Base-by-base conservation (phyloP, 2,113 vertebrate genomes). In the Hucho hucho region DNA sequence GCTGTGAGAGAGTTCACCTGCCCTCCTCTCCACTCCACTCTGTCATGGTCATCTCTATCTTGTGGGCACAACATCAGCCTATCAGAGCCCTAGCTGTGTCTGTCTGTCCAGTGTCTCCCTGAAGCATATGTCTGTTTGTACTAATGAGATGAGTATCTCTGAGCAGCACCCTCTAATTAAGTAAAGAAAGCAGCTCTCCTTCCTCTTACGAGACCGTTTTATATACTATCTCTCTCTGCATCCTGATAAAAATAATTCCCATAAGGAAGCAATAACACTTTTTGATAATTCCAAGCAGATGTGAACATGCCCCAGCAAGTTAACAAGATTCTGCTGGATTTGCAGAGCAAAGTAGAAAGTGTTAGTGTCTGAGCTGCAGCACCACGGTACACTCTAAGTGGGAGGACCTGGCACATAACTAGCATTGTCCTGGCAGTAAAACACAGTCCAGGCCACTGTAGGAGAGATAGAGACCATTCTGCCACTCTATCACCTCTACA, bases 201-300 rank as follows among this genome's bases (percentile, higher is more conserved):
- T 80, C 81, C 81, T 73, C 74, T 81, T 73, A 84, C 84, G 86
- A 76, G 29, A 6, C 75, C 79, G 84, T 86, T 86, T 84, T 76
- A 84, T 69, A 67, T 82, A 76, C 72, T 26, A 61, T 61, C 65
- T 69, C 80, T 43, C 29, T 24, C 43, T 70, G 64, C 69, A 69
- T 86, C 75, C 7, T 79, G 82, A 89, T 92, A 67, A 88, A 43
- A 90, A 91, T 89, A 80, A 92, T 89, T 90, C 80, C 86, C 85
- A 87, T 73, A 75, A 89, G 92, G 86, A 91, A 89, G 86, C 86
- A 88, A 91, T 91, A 90, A 90, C 88, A 91, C 76, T 82, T 87
- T 83, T 70, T 76, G 80, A 82, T 91, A 86, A 93, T 86, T 88
- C 87, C 80, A 72, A 90, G 86, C 91, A 93, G 90, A 93, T 93